Conservation (phyloP, 1,140 invertebrate genomes). For the Drosophila repletoides region DNA sequence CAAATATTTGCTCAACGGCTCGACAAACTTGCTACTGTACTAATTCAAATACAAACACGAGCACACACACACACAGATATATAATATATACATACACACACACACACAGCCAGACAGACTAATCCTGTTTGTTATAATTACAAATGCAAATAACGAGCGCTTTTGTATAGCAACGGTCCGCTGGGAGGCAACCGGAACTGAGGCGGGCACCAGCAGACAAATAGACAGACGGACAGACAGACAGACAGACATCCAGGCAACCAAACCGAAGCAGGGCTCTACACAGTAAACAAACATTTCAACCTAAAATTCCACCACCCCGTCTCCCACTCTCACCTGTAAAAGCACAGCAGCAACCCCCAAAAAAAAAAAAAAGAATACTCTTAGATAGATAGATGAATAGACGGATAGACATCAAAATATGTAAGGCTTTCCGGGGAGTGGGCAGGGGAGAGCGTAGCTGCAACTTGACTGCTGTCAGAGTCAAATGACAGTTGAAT, state of each 20-base stretch:
- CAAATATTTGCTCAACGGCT: conserved; percentile 62
- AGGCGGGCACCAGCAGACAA: conserved; percentile 6
- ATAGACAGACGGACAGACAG: conserved; percentile 1
- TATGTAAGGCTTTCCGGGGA: conserved; percentile 21
- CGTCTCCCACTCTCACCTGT: conserved; percentile 43
- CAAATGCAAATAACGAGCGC: conserved; percentile 80
- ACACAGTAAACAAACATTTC: conserved; percentile 48
- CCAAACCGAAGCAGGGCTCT: conserved; percentile 20
- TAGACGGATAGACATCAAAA: conserved; percentile 47
- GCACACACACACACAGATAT: conserved; percentile 22
- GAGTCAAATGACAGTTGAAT: conserved; percentile 35
- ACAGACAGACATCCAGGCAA: conserved; percentile 36
- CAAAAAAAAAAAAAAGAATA: conserved; percentile 26
- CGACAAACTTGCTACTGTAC: conserved; percentile 56
- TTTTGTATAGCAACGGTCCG: conserved; percentile 59
- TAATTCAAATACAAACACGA: conserved; percentile 64
- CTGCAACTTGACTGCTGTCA: conserved; percentile 36
- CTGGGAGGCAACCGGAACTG: conserved; percentile 31
- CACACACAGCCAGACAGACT: conserved; percentile 43
- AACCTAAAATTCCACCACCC: conserved; percentile 10
- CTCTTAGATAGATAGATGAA: not conserved
- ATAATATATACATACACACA: conserved; percentile 14
- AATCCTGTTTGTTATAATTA: conserved; percentile 82
- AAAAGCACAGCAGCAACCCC: conserved; percentile 71
- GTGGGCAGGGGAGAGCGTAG: not conserved